These are phyloP conservation scores for Electrona antarctica DNA, from an alignment of 2,113 vertebrate species.

Conservation along the genomic window DNA sequence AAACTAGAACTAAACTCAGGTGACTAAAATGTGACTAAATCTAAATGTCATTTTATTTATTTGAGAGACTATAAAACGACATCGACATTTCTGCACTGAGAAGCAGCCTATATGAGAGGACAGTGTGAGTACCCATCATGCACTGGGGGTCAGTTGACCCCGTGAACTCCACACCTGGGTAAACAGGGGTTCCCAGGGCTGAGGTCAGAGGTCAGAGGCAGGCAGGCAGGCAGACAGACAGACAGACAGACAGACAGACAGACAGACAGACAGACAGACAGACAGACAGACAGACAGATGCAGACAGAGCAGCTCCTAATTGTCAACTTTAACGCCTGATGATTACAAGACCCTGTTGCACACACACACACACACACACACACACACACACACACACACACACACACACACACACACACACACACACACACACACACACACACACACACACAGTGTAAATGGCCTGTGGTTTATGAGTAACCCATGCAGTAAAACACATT, in stretches of 20 bases:
- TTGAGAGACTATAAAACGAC: too few relatives aligned
- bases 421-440: background rate
- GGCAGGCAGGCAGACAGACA: background rate
- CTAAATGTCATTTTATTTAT: too few relatives aligned
- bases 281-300: conserved; percentile 38
- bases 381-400: conserved; percentile 16
- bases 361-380: conserved; percentile 19
- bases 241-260: background rate
- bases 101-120: too few relatives aligned
- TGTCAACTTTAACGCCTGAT: conserved; percentile 82
- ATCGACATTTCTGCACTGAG: too few relatives aligned
- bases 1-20: too few relatives aligned
- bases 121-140: background rate
- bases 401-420: conserved; percentile 16
- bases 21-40: too few relatives aligned
- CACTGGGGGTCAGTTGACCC: background rate
- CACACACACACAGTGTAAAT: too few relatives aligned
- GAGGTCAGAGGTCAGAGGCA: background rate
- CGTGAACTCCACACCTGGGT: background rate
- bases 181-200: background rate
- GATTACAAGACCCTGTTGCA: conserved; percentile 70
- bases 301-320: conserved; percentile 73
- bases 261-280: background rate
- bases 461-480: too few relatives aligned
- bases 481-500: too few relatives aligned